Evolutionary conservation across 1,140 invertebrate species (phyloP).

Genomic region (Drepana arcuata): DNA sequence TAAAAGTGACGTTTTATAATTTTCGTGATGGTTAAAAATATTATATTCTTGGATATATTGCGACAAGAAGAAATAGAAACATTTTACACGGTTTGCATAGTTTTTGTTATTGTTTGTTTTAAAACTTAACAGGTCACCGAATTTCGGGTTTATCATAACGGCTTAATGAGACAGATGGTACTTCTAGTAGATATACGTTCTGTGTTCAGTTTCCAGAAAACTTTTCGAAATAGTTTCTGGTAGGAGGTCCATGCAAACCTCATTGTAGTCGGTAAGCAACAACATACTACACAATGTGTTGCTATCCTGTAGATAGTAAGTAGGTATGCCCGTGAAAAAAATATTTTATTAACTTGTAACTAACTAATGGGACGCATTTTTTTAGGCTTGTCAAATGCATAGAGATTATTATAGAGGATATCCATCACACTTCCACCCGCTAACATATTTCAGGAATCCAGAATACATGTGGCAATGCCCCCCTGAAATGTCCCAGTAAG

Average conservation of each 20-base stretch:
- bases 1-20: neutral
- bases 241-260: too few species aligned
- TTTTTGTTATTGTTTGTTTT: neutral
- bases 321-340: neutral
- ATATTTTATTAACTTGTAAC: slow-evolving; percentile 19
- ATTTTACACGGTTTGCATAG: slow-evolving; percentile 34
- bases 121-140: neutral
- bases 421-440: slow-evolving; percentile 64
- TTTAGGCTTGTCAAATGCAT: slow-evolving; percentile 73
- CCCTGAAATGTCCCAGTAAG: slow-evolving; percentile 32
- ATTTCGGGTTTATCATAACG: too few species aligned
- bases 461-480: slow-evolving; percentile 69
- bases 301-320: too few species aligned
- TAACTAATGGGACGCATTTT: too few species aligned
- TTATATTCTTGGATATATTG: slow-evolving; percentile 51
- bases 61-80: slow-evolving; percentile 57
- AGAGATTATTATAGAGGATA: slow-evolving; percentile 74
- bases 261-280: too few species aligned
- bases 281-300: too few species aligned
- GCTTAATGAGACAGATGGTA: too few species aligned
- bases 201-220: too few species aligned
- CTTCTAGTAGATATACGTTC: too few species aligned
- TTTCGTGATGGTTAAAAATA: slow-evolving; percentile 45
- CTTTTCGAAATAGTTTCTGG: too few species aligned
- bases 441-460: slow-evolving; percentile 68